phyloP scores from a whole-genome alignment of 2,888 invertebrate genomes.

The Spisula solida region DNA sequence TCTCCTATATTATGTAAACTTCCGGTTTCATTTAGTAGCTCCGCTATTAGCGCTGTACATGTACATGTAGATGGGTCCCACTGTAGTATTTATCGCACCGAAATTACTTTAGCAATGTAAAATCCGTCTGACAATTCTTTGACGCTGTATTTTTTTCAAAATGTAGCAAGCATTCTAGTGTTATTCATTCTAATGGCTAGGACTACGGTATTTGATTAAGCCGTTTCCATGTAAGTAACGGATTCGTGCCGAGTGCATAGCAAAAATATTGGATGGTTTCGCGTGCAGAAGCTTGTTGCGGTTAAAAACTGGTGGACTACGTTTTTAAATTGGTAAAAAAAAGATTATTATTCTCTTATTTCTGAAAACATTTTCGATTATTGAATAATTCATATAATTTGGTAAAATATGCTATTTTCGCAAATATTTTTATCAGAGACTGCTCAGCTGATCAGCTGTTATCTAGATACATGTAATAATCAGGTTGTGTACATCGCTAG shows the following conservation, averaged over 20 bases:
- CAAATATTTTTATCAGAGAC: too few relatives aligned
- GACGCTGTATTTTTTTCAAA: background rate
- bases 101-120: background rate
- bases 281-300: slow-evolving; percentile 33
- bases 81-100: background rate
- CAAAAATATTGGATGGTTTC: slow-evolving; percentile 27
- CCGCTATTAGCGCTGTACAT: background rate
- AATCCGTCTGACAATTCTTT: background rate
- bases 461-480: too few relatives aligned
- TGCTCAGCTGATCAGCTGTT: too few relatives aligned
- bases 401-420: too few relatives aligned
- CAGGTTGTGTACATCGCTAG: too few relatives aligned
- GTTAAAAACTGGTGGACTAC: background rate
- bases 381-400: too few relatives aligned
- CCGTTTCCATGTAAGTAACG: slow-evolving; percentile 13
- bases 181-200: background rate
- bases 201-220: background rate
- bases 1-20: slow-evolving; percentile 12
- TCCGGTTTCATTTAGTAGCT: slow-evolving; percentile 17
- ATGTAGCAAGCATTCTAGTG: background rate
- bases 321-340: background rate
- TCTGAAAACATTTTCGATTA: too few relatives aligned
- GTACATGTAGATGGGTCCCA: too few relatives aligned
- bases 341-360: too few relatives aligned
- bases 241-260: slow-evolving; percentile 44